A percentile compares a stretch with the other conserved stretches of the same genome.
Conservation (phyloP, 2,797 vertebrate species). For the Syndactyla subalaris region DNA sequence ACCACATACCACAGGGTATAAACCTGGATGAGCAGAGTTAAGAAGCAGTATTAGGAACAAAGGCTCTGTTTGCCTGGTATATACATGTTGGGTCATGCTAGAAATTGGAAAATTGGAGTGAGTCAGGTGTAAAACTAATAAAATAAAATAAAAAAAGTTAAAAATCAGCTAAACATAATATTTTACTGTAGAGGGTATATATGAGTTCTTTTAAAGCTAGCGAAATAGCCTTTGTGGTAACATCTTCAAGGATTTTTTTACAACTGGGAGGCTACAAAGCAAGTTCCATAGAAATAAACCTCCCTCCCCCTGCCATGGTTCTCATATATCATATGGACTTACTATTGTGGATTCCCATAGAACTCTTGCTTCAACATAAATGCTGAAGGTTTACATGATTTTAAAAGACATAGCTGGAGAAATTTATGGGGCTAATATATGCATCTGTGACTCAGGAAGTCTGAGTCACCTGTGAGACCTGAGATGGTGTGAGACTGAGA, state of each 20-base stretch:
- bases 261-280: not conserved
- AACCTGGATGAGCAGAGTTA: not conserved
- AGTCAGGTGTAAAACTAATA: not conserved
- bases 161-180: not conserved
- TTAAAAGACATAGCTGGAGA: not conserved
- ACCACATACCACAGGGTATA: not conserved
- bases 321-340: not conserved
- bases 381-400: not conserved
- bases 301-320: not conserved
- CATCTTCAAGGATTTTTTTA: not conserved
- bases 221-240: not conserved
- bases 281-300: not conserved
- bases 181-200: not conserved
- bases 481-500: not conserved
- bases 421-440: not conserved
- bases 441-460: not conserved
- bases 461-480: not conserved
- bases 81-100: not conserved
- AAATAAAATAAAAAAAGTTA: not conserved
- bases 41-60: not conserved
- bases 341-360: not conserved
- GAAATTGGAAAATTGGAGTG: not conserved
- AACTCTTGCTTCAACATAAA: not conserved
- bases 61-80: not conserved
- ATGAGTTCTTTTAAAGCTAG: not conserved